Base-by-base conservation (phyloP, 2,888 invertebrate genomes). In the Drosophila austrosaltans region DNA sequence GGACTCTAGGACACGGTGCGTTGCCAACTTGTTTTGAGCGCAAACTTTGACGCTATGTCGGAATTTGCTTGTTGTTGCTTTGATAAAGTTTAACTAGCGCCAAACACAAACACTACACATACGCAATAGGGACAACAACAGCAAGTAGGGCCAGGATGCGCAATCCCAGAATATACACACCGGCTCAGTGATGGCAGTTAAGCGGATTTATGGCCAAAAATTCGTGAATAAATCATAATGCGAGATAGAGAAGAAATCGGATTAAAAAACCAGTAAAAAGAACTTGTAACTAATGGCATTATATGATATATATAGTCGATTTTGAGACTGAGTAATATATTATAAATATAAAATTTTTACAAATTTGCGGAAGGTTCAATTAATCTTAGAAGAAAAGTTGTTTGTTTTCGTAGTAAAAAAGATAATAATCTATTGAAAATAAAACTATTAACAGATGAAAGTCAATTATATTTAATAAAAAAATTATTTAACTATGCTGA, bases 1-100 rank as follows among this genome's bases (percentile, higher is more conserved):
- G 57, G 10, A 61, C 44, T 36, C 30, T 20, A 28, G 64, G 36
- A 64, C 53, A 44, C 42, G 54, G 30, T 73, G 71, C 60, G 53
- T 64, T 64, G 53, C 60, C 66, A 78, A 79, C 71, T 84, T 87
- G 82, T 81, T 82, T 78, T 71, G 64, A 87, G 69, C 74, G 59
- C 59, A 87, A 83, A 83, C 76, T 83, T 87, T 84, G 79, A 63
- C 77, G 61, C 65, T 70, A 42, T 77, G 39, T 66, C 76, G 59
- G 25, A 63, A 56, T 67, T 53, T 54, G 61, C 20, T 70, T 76
- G 73, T 76, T 67, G 70, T 66, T 70, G 62, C 53, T 72, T 72
- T 89, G 82, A 87, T 77, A 84, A 87, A 83, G 82, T 83, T 83
- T 87, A 87, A 87, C 89, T 89, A 82, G 86, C 87, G 61, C 70